Conservation (phyloP, 2,797 vertebrate species). For the Rhabdophis nuchalis region DNA sequence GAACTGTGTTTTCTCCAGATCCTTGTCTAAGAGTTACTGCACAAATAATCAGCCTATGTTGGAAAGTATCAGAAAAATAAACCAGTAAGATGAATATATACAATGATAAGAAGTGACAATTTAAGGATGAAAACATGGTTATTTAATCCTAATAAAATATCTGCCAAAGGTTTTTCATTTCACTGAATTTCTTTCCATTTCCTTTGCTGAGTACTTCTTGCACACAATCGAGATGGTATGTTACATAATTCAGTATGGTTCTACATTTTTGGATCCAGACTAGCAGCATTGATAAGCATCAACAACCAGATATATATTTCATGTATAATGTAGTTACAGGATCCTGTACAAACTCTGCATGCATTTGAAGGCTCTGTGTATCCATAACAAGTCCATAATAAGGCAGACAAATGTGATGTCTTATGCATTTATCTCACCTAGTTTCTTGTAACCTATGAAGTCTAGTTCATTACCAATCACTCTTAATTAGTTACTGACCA, state of each 20-base stretch:
- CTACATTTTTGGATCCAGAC: neutral
- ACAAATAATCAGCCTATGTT: conserved; percentile 38
- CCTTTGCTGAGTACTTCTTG: neutral
- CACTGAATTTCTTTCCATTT: neutral
- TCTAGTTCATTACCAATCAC: neutral
- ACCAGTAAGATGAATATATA: neutral
- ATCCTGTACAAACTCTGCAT: neutral
- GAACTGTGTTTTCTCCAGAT: neutral
- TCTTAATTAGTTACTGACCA: neutral
- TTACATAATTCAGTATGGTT: neutral
- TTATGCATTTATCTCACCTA: neutral
- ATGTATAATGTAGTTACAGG: neutral
- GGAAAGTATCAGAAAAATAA: conserved; percentile 13
- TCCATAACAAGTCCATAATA: neutral
- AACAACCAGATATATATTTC: neutral
- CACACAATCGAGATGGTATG: neutral
- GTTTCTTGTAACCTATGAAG: neutral
- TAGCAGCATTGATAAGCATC: neutral
- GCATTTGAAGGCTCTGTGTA: neutral
- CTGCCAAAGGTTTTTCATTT: neutral
- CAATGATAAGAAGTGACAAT: neutral
- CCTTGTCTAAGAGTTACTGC: neutral
- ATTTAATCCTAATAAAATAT: neutral
- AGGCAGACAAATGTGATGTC: neutral
- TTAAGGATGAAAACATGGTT: neutral